A percentile compares a stretch with the other conserved stretches of the same genome.
Conservation (phyloP, 1,140 invertebrate species). For the Bombus balteatus region DNA sequence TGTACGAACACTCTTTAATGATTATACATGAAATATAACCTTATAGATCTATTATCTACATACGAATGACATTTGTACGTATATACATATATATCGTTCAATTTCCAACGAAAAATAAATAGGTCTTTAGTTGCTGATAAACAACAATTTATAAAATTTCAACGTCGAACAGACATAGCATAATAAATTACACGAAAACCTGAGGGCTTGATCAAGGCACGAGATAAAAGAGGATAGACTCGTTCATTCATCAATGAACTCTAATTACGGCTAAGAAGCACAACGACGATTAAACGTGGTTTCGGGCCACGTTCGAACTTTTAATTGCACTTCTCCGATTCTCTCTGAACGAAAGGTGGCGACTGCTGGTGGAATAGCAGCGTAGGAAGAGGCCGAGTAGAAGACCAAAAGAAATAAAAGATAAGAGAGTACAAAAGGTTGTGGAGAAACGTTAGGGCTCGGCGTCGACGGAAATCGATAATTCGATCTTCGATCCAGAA, state of each 20-base stretch:
- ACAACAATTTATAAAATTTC: not conserved
- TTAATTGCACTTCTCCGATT: conserved; percentile 69
- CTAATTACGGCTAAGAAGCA: conserved; percentile 61
- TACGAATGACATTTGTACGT: not conserved
- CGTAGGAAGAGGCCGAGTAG: conserved; percentile 15
- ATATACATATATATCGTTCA: not conserved
- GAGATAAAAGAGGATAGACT: conserved; percentile 24
- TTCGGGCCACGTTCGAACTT: conserved; percentile 56
- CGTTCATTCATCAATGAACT: conserved; percentile 54
- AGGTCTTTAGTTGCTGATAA: not conserved
- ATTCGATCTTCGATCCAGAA: conserved; percentile 50
- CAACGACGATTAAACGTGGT: conserved; percentile 61
- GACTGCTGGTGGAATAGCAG: conserved; percentile 3
- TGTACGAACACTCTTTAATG: no score
- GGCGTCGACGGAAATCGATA: conserved; percentile 36
- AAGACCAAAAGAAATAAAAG: conserved; percentile 27
- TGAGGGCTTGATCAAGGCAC: conserved; percentile 24
- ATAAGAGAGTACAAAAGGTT: conserved; percentile 11
- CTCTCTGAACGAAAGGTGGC: conserved; percentile 14
- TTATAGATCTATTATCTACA: no score
- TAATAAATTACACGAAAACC: conserved; percentile 23
- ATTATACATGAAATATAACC: no score
- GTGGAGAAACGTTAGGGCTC: conserved; percentile 28
- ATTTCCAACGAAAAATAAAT: not conserved
- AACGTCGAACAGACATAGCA: not conserved